These are phyloP conservation scores for Centrocercus urophasianus DNA, from an alignment of 2,113 vertebrate genomes.

Conservation along the genomic window DNA sequence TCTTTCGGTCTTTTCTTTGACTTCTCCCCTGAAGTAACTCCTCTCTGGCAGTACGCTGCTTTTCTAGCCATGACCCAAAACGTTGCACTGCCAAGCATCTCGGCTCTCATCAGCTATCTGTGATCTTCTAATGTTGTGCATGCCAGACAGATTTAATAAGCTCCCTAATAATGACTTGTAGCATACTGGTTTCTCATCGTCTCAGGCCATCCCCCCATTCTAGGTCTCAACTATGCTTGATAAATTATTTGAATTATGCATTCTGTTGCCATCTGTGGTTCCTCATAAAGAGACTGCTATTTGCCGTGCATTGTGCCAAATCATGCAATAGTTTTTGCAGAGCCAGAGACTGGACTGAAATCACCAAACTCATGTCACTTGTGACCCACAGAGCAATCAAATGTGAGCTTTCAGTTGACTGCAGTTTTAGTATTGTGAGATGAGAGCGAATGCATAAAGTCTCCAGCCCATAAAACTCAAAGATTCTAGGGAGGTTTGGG, in stretches of 20 bases:
- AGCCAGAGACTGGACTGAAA: constrained; percentile 75
- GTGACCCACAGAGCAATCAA: constrained; percentile 60
- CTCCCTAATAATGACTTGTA: constrained; percentile 42
- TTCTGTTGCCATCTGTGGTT: constrained; percentile 77
- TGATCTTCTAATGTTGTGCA: not conserved
- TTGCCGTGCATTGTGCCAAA: constrained; percentile 72
- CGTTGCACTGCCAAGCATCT: not conserved
- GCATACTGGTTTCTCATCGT: not conserved
- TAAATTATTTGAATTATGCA: constrained; percentile 75
- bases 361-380: constrained; percentile 75
- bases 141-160: not conserved
- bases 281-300: constrained; percentile 78
- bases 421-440: constrained; percentile 39
- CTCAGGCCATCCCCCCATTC: not conserved
- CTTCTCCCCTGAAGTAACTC: not conserved
- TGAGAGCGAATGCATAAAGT: not conserved
- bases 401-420: constrained; percentile 52
- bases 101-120: not conserved
- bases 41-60: not conserved
- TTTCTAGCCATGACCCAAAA: not conserved
- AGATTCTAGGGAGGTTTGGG: not conserved
- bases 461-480: not conserved
- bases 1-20: not conserved
- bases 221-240: constrained; percentile 59
- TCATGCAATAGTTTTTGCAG: constrained; percentile 68